phyloP scores from a whole-genome alignment of 1,140 invertebrate species.

The Papilio polyxenes region DNA sequence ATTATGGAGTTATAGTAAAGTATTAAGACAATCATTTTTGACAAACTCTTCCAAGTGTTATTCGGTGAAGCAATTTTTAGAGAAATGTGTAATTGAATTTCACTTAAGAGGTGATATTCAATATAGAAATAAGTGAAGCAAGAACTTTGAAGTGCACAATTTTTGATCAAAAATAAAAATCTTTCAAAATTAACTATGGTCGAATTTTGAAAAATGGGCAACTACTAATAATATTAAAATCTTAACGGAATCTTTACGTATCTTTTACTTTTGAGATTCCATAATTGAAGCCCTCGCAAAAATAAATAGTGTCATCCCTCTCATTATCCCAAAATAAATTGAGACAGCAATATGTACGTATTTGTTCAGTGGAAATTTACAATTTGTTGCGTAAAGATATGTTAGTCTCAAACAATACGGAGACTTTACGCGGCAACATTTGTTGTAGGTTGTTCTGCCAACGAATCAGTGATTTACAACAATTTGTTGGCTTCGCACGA shows the following conservation, averaged over 20 bases:
- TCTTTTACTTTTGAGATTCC: not conserved
- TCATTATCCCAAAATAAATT: too few relatives aligned
- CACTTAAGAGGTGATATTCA: not conserved
- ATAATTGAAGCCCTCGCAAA: too few relatives aligned
- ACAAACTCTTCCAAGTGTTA: not conserved
- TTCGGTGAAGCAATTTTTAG: not conserved
- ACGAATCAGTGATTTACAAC: slow-evolving; percentile 31
- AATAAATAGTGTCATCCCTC: too few relatives aligned
- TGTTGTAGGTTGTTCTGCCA: slow-evolving; percentile 21
- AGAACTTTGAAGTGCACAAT: too few relatives aligned
- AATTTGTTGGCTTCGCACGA: slow-evolving; percentile 20
- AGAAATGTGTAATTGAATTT: not conserved
- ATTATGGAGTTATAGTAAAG: not conserved
- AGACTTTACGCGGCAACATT: not conserved
- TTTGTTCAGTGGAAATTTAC: too few relatives aligned
- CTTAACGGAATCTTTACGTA: not conserved
- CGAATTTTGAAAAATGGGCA: too few relatives aligned
- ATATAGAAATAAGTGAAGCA: too few relatives aligned
- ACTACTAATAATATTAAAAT: not conserved
- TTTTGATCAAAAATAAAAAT: too few relatives aligned
- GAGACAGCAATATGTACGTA: too few relatives aligned
- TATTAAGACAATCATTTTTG: not conserved
- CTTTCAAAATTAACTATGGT: too few relatives aligned
- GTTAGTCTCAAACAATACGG: not conserved
- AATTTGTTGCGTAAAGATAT: not conserved